phyloP scores from a whole-genome alignment of 2,797 vertebrate species.

The Labroides dimidiatus region DNA sequence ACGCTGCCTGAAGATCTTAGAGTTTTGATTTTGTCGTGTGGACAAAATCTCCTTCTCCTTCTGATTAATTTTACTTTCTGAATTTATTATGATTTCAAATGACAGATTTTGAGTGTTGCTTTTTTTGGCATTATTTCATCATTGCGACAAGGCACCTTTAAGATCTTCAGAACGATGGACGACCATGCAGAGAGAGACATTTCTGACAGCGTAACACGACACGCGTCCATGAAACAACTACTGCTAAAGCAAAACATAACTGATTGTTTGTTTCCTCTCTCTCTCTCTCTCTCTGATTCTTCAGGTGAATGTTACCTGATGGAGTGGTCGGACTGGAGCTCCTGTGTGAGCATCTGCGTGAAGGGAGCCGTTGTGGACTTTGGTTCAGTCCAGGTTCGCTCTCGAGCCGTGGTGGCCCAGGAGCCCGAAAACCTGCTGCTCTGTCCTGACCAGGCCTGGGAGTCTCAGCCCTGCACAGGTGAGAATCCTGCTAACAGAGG shows the following conservation, averaged over 20 bases:
- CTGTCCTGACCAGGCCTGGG: constrained; percentile 94
- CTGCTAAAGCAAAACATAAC: too few relatives aligned
- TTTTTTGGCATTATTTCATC: too few relatives aligned
- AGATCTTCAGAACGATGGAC: too few relatives aligned
- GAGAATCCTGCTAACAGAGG: constrained; percentile 45
- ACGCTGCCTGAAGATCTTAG: neutral
- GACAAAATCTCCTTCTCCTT: too few relatives aligned
- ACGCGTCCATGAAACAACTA: too few relatives aligned
- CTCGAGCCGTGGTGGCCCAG: constrained; percentile 92
- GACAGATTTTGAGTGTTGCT: neutral
- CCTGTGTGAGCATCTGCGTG: constrained; percentile 92
- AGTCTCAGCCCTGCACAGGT: constrained; percentile 92
- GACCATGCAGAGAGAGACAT: too few relatives aligned
- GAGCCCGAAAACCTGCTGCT: constrained; percentile 94
- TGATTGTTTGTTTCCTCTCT: too few relatives aligned
- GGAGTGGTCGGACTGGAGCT: constrained; percentile 97
- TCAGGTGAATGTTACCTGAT: constrained; percentile 97
- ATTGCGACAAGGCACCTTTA: too few relatives aligned
- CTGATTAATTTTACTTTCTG: too few relatives aligned
- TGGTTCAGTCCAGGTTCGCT: constrained; percentile 92
- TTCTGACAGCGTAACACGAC: too few relatives aligned
- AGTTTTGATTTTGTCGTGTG: too few relatives aligned
- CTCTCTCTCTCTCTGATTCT: neutral
- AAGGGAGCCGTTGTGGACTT: constrained; percentile 92
- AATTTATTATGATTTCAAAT: neutral